Conservation (phyloP, 2,113 vertebrate genomes). For the Athene cunicularia region DNA sequence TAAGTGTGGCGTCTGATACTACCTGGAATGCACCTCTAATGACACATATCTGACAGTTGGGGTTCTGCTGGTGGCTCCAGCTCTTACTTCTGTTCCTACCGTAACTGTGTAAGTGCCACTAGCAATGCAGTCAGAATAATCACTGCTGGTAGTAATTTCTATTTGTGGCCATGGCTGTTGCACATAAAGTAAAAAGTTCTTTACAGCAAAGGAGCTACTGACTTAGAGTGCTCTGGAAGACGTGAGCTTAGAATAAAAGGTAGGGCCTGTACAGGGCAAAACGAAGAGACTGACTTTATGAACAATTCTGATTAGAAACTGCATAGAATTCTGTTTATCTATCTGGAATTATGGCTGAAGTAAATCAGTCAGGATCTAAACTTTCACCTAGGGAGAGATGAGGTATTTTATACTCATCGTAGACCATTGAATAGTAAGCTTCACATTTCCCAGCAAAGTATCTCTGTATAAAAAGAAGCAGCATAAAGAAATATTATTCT, state of each 20-base stretch:
- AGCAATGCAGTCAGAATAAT: not conserved
- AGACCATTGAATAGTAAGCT: not conserved
- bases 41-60: not conserved
- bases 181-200: not conserved
- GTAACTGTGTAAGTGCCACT: not conserved
- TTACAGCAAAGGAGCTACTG: not conserved
- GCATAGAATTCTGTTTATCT: not conserved
- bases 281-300: not conserved
- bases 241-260: not conserved
- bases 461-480: not conserved
- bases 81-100: not conserved
- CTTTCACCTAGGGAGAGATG: not conserved
- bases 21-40: not conserved
- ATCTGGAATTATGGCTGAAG: not conserved
- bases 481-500: not conserved
- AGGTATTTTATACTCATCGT: not conserved
- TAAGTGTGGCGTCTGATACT: not conserved
- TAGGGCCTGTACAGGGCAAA: not conserved
- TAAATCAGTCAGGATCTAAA: not conserved
- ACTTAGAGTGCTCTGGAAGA: not conserved
- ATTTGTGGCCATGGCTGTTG: not conserved
- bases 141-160: not conserved
- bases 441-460: not conserved
- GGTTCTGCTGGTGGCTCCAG: not conserved
- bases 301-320: not conserved